Base-by-base conservation (phyloP, 2,888 invertebrate species). In the Platerodrilus igneus region DNA sequence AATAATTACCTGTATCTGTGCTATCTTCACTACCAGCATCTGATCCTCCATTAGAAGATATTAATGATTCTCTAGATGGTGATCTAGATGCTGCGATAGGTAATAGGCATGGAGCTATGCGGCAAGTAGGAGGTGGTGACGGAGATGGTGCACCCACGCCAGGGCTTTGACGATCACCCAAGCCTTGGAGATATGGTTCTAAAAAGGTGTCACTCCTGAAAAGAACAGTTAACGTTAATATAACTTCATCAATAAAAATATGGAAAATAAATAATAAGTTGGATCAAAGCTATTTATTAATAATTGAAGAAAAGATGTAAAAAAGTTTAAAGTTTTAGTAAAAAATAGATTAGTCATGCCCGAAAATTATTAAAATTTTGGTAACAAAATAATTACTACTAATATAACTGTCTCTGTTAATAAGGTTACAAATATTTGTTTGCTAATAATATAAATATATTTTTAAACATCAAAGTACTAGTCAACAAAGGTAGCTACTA, bases 121-220 rank as follows among this genome's bases (percentile, higher is more conserved):
- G 53, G 40, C 56, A 51, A n/a, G 56, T 32, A 18, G 59, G 69
- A 72, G 63, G 71, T 68, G 49, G 70, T 8, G 62, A 60, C 8
- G 64, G 58, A 55, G 60, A 74, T 67, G 65, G 74, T 60, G 47
- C 73, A 62, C 51, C 75, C 33, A 57, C 54, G 5, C 57, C 59
- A 26, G 55, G 60, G 49, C 59, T 65, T 42, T 59, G 63, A n/a
- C 62, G 58, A 46, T 63, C 61, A 28, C 67, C 69, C 60, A 80
- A 69, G 28, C 78, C 78, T 60, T 82, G 81, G 50, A 83, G 72
- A 63, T 83, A 83, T 20, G 83, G 82, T 64, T 85, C 84, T 59
- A 84, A 74, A 66, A 84, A 84, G 48, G 82, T 82, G 55, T 67
- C 67, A 71, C 80, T 83, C 72, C 84, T 85, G 78, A 1, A 80